A percentile compares a stretch with the other conserved stretches of the same genome.
These are phyloP conservation scores for Cheilosia grossa DNA, from an alignment of 2,888 invertebrate species.

Conservation along the genomic window DNA sequence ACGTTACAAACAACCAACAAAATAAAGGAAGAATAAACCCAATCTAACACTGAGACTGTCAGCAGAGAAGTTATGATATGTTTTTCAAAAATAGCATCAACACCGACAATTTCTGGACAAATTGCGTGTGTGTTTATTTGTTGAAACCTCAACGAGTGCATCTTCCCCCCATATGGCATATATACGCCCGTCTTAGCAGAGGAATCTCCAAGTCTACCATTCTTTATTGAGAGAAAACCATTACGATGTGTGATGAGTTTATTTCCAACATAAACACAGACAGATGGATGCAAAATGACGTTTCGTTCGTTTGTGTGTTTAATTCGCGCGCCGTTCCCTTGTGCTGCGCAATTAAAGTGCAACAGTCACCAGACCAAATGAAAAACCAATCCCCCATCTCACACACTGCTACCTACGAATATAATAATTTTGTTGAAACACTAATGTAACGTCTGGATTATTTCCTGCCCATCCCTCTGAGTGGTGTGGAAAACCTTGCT, in stretches of 20 bases:
- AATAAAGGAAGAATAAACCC: background rate
- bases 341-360: conserved; percentile 46
- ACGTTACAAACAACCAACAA: background rate
- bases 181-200: background rate
- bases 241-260: conserved; percentile 64
- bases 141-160: conserved; percentile 41
- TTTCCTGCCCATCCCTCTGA: conserved; percentile 73
- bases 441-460: conserved; percentile 71
- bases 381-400: conserved; percentile 45
- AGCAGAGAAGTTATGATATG: background rate
- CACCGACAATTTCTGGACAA: conserved; percentile 51
- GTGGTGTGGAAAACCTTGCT: conserved; percentile 44
- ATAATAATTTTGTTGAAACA: conserved; percentile 36
- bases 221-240: conserved; percentile 45
- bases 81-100: conserved; percentile 46
- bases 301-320: conserved; percentile 30
- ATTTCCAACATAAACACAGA: conserved; percentile 71
- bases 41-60: conserved; percentile 9
- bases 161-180: conserved; percentile 16
- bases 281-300: conserved; percentile 59
- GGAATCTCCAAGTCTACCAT: conserved; percentile 13
- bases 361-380: conserved; percentile 55
- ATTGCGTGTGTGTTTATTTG: conserved; percentile 56
- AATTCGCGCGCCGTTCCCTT: conserved; percentile 30
- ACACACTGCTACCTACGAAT: conserved; percentile 55